A percentile compares a stretch with the other conserved stretches of the same genome.
These are phyloP conservation scores for Cephalotes varians DNA, from an alignment of 2,888 invertebrate species.

Conservation along the genomic window DNA sequence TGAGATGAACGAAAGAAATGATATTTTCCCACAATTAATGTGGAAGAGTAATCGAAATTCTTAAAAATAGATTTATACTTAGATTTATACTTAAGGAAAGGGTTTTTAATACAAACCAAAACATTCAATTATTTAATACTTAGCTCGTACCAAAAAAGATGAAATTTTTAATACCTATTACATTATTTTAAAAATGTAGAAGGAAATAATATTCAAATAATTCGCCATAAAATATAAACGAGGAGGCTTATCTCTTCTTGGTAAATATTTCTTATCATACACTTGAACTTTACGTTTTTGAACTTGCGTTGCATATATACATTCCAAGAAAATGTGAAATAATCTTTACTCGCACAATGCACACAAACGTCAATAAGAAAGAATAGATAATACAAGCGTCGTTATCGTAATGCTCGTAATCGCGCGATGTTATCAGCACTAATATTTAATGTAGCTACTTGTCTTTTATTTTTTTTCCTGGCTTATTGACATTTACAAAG, in stretches of 20 bases:
- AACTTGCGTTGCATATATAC: neutral
- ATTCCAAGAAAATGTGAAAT: conserved; percentile 16
- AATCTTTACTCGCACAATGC: conserved; percentile 1
- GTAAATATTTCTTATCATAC: neutral
- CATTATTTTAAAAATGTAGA: neutral
- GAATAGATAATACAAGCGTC: neutral
- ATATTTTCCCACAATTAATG: neutral
- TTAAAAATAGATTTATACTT: conserved; percentile 11
- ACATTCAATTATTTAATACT: neutral
- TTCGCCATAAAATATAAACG: neutral
- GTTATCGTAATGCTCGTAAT: neutral
- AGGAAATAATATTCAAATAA: neutral
- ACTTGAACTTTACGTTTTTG: conserved; percentile 19
- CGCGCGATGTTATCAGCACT: neutral
- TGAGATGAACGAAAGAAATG: conserved; percentile 3
- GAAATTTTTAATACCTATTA: neutral
- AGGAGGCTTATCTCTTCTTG: neutral
- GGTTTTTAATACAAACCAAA: neutral
- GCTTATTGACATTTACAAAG: neutral
- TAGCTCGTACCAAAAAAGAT: too few relatives aligned
- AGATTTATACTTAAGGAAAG: neutral
- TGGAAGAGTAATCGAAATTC: neutral
- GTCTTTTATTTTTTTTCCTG: neutral
- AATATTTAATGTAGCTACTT: conserved; percentile 17
- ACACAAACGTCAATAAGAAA: neutral